Percentiles rank a stretch among this genome's conserved stretches.
Conservation (phyloP, 1,140 invertebrate species). For the Choristoneura fumiferana region DNA sequence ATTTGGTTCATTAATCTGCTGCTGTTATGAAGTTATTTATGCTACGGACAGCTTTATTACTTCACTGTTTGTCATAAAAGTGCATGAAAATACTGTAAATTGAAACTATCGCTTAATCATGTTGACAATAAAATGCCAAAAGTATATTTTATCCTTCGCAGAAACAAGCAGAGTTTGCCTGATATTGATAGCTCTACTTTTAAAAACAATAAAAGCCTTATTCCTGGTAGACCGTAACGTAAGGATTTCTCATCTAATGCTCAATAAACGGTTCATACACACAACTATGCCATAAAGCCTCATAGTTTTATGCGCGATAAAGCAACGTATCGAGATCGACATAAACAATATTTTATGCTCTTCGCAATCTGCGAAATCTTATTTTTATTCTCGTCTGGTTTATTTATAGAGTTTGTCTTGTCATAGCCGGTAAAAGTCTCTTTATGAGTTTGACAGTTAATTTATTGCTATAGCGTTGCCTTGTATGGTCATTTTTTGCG, state of each 20-base stretch:
- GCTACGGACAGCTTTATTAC: neutral
- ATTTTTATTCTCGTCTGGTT: slow-evolving; percentile 53
- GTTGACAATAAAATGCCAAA: too few relatives aligned
- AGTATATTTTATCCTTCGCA: too few relatives aligned
- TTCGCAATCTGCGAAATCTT: slow-evolving; percentile 66
- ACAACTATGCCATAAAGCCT: slow-evolving; percentile 56
- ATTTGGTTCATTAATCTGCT: slow-evolving; percentile 31
- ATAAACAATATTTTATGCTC: slow-evolving; percentile 74
- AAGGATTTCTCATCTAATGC: too few relatives aligned
- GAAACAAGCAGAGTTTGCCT: too few relatives aligned
- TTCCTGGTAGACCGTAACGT: too few relatives aligned
- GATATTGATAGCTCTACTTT: too few relatives aligned
- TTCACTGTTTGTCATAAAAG: neutral
- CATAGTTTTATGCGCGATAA: slow-evolving; percentile 66
- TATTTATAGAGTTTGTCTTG: slow-evolving; percentile 17
- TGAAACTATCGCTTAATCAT: too few relatives aligned
- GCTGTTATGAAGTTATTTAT: neutral
- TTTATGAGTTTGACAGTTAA: slow-evolving; percentile 50
- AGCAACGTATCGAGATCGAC: slow-evolving; percentile 64
- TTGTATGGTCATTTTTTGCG: slow-evolving; percentile 36
- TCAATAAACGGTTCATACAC: slow-evolving; percentile 52
- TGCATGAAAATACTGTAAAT: too few relatives aligned
- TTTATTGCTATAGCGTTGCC: slow-evolving; percentile 38
- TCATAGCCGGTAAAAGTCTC: slow-evolving; percentile 23
- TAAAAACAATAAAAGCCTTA: too few relatives aligned